Conservation (phyloP, 2,113 vertebrate genomes). For the Gorsachius goisagi region DNA sequence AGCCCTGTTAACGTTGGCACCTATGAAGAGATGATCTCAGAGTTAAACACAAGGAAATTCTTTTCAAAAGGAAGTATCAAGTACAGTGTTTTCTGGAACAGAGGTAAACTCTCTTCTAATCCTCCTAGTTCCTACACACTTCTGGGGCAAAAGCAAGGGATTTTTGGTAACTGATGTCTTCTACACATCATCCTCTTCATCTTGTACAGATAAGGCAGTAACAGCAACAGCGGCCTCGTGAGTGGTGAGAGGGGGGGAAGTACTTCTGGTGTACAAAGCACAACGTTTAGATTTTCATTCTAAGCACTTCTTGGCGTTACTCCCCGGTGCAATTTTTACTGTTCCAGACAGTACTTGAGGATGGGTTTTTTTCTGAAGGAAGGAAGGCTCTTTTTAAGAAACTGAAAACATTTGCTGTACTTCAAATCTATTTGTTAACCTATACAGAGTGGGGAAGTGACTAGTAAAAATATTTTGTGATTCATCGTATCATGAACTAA, state of each 20-base stretch:
- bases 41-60: neutral
- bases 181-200: neutral
- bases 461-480: neutral
- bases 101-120: neutral
- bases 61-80: neutral
- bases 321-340: neutral
- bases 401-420: neutral
- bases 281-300: neutral
- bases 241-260: neutral
- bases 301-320: neutral
- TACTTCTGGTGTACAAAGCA: neutral
- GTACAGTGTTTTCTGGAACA: neutral
- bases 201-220: neutral
- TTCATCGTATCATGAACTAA: neutral
- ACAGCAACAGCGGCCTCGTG: neutral
- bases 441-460: neutral
- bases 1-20: constrained; percentile 97
- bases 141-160: neutral
- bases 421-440: neutral
- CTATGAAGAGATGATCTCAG: constrained; percentile 67
- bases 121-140: neutral
- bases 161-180: neutral
- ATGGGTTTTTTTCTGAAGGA: neutral
- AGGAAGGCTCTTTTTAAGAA: neutral
- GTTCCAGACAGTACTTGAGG: neutral